phyloP scores from a whole-genome alignment of 2,113 vertebrate genomes.

The Zosterops lateralis region DNA sequence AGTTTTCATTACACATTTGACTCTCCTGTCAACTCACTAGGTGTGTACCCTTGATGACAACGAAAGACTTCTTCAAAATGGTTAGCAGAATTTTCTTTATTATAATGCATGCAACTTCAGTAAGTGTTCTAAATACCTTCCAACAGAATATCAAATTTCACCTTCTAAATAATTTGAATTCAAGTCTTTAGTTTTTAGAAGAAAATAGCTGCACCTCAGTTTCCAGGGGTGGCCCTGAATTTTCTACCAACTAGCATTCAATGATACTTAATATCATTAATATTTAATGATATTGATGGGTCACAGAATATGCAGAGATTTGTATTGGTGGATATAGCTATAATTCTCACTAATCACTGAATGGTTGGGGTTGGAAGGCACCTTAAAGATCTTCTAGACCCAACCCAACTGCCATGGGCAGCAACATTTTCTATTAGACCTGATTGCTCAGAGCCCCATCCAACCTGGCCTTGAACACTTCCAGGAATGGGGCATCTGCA shows the following conservation, averaged over 20 bases:
- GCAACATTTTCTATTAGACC: not conserved
- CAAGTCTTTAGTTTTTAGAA: not conserved
- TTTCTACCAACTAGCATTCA: not conserved
- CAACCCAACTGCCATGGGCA: not conserved
- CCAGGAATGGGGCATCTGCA: not conserved
- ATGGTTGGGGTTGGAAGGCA: not conserved
- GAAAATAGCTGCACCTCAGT: not conserved
- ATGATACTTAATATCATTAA: not conserved
- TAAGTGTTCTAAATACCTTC: not conserved
- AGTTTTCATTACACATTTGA: not conserved
- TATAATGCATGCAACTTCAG: not conserved
- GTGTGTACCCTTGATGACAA: not conserved
- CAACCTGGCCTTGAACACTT: not conserved
- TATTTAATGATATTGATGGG: not conserved
- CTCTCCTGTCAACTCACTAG: not conserved
- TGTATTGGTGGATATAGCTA: fast-evolving
- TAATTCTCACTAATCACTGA: not conserved
- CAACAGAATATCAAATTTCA: not conserved
- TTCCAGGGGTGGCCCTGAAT: not conserved
- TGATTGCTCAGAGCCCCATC: not conserved
- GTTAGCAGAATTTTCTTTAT: not conserved
- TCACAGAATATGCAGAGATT: not conserved
- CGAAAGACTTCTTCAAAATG: not conserved
- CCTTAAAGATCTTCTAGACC: not conserved
- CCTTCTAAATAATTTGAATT: not conserved